These are phyloP conservation scores for Drosophila longiperda DNA, from an alignment of 2,888 invertebrate genomes.

Conservation along the genomic window DNA sequence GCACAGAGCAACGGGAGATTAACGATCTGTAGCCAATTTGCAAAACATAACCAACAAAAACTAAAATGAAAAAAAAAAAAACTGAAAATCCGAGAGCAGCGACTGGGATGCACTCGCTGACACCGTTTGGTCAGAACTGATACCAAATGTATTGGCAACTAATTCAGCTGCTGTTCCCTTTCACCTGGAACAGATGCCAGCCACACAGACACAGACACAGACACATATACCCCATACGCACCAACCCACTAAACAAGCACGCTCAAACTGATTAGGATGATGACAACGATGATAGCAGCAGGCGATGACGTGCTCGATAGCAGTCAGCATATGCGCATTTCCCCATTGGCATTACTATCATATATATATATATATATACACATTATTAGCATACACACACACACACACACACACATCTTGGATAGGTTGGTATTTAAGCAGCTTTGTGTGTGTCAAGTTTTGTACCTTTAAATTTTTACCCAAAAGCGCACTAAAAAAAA, in stretches of 20 bases:
- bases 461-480: background rate
- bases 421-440: background rate
- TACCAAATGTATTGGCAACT: slow-evolving; percentile 4
- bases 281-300: slow-evolving; percentile 61
- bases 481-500: background rate
- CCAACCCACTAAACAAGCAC: slow-evolving; percentile 3
- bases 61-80: background rate
- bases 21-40: slow-evolving; percentile 20
- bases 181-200: slow-evolving; percentile 10
- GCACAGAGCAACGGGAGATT: slow-evolving; percentile 7
- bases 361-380: background rate
- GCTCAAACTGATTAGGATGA: slow-evolving; percentile 42
- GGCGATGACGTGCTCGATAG: slow-evolving; percentile 75
- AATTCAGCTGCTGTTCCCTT: background rate
- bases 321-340: slow-evolving; percentile 56
- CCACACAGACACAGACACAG: background rate
- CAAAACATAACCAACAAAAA: background rate
- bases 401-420: background rate
- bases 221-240: background rate
- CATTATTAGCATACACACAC: slow-evolving; percentile 9
- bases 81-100: background rate
- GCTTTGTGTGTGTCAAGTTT: background rate
- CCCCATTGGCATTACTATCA: background rate
- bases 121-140: slow-evolving; percentile 52
- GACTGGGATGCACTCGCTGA: slow-evolving; percentile 32